A percentile compares a stretch with the other conserved stretches of the same genome.
Evolutionary conservation across 2,113 vertebrate species (phyloP).

Genomic region (Cololabis saira): DNA sequence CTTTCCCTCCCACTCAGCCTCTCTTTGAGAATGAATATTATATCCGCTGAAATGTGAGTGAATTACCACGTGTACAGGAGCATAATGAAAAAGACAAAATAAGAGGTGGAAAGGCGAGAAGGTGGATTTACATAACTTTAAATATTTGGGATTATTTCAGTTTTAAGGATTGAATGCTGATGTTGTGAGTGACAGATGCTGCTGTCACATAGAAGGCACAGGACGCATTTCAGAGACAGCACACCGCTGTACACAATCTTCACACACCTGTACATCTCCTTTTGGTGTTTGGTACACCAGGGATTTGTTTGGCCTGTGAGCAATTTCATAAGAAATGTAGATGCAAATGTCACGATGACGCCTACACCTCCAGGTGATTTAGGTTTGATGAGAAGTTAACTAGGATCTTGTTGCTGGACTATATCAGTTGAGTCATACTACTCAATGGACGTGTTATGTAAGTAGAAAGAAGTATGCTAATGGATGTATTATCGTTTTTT

Average conservation of each 20-base stretch:
- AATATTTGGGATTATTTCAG: background rate
- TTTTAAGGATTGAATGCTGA: background rate
- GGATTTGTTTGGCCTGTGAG: constrained; percentile 15
- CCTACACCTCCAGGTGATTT: constrained; percentile 40
- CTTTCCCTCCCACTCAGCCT: background rate
- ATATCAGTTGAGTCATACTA: constrained; percentile 26
- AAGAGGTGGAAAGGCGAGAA: constrained; percentile 1
- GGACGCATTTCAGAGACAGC: background rate
- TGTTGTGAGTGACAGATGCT: background rate
- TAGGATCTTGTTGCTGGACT: constrained; percentile 27
- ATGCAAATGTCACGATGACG: constrained; percentile 14
- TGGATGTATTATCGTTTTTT: background rate
- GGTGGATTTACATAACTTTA: constrained; percentile 1
- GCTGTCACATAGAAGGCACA: constrained; percentile 10
- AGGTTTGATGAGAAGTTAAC: constrained; percentile 50
- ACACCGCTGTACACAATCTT: background rate
- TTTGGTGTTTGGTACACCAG: constrained; percentile 10
- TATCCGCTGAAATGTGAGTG: background rate
- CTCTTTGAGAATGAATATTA: background rate
- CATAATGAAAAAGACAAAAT: background rate
- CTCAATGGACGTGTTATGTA: constrained; percentile 15
- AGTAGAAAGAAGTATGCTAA: constrained; percentile 27
- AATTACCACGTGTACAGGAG: background rate
- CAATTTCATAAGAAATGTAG: constrained; percentile 12
- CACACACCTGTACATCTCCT: constrained; percentile 18